A percentile compares a stretch with the other conserved stretches of the same genome.
phyloP scores from a whole-genome alignment of 2,797 vertebrate genomes.

The Eulemur albifrons region DNA sequence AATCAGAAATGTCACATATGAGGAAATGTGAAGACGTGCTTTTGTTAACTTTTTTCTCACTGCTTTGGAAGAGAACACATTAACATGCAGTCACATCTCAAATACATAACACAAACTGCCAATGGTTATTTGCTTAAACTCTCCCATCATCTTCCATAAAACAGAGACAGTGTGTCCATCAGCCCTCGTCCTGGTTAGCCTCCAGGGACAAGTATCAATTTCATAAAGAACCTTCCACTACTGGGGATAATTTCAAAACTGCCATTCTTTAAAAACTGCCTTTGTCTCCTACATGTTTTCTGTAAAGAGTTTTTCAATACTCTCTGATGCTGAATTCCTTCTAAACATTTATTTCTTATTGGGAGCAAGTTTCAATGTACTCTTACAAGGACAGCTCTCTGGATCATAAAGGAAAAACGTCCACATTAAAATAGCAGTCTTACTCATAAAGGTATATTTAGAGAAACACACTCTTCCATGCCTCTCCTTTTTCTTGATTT shows the following conservation, averaged over 20 bases:
- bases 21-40: background rate
- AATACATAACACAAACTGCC: background rate
- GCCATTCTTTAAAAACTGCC: background rate
- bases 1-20: background rate
- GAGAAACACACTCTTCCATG: background rate
- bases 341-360: background rate
- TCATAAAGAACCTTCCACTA: background rate
- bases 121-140: background rate
- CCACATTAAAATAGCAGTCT: background rate
- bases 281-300: background rate
- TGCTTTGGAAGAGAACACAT: background rate
- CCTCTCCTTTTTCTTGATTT: conserved; percentile 8
- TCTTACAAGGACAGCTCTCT: background rate
- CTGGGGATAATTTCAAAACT: background rate
- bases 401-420: background rate
- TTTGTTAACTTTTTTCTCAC: background rate
- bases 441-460: background rate
- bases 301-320: background rate
- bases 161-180: background rate
- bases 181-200: background rate
- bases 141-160: background rate
- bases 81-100: background rate
- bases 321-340: background rate
- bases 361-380: background rate
- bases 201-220: background rate